A percentile compares a stretch with the other conserved stretches of the same genome.
phyloP scores from a whole-genome alignment of 2,113 vertebrate species.

The Spermophilus dauricus region DNA sequence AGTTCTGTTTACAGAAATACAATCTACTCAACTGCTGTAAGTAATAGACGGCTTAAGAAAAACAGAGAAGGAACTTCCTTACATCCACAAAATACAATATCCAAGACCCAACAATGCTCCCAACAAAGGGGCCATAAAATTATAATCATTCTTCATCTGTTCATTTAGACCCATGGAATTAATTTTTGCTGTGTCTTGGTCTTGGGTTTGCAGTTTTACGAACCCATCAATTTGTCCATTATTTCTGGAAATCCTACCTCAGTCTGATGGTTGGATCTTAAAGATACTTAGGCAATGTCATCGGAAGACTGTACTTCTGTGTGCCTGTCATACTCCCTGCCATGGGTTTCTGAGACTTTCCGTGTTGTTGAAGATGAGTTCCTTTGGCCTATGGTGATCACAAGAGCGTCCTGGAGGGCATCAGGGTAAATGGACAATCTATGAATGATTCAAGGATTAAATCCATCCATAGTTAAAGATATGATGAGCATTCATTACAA shows the following conservation, averaged over 20 bases:
- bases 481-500: neutral
- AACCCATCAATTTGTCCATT: neutral
- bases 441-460: neutral
- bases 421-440: neutral
- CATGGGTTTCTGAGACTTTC: neutral
- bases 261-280: neutral
- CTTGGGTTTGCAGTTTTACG: neutral
- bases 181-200: neutral
- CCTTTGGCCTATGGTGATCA: neutral
- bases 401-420: neutral
- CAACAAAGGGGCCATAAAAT: neutral
- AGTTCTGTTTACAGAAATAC: neutral
- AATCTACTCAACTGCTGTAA: neutral
- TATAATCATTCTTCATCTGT: constrained; percentile 1
- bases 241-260: neutral
- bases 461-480: neutral
- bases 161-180: neutral
- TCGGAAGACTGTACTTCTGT: neutral
- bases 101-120: neutral
- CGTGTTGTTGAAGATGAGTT: neutral
- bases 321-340: neutral
- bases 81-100: neutral
- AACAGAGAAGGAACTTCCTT: neutral
- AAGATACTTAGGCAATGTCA: neutral
- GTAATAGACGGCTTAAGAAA: neutral